Conservation (phyloP, 2,113 vertebrate species). For the Hylia prasina region DNA sequence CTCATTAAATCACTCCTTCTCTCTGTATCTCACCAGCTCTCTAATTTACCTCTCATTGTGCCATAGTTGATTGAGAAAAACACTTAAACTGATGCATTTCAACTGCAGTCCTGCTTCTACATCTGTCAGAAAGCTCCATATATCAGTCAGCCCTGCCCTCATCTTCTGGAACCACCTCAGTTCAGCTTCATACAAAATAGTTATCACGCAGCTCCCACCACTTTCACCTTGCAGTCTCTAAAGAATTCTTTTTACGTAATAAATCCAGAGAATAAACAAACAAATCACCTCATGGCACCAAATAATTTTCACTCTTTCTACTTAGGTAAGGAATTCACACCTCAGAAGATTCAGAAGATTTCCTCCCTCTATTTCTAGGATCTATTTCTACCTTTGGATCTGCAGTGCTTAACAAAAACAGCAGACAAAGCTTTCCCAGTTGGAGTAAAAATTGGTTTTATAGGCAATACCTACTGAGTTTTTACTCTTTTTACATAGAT, state of each 20-base stretch:
- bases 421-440: neutral
- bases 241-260: neutral
- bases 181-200: neutral
- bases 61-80: neutral
- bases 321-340: neutral
- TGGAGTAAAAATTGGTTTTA: neutral
- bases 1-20: neutral
- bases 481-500: neutral
- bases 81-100: neutral
- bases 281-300: neutral
- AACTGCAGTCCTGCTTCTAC: neutral
- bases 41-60: neutral
- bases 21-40: neutral
- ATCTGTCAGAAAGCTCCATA: neutral
- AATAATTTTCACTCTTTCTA: neutral
- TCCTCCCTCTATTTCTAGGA: neutral
- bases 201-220: neutral
- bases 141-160: neutral
- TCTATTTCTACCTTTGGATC: neutral
- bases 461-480: neutral
- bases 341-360: neutral
- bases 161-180: neutral
- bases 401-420: neutral
- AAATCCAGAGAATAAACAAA: constrained; percentile 12
- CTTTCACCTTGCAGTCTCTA: neutral